Base-by-base conservation (phyloP, 2,113 vertebrate species). In the Grallaria varia region DNA sequence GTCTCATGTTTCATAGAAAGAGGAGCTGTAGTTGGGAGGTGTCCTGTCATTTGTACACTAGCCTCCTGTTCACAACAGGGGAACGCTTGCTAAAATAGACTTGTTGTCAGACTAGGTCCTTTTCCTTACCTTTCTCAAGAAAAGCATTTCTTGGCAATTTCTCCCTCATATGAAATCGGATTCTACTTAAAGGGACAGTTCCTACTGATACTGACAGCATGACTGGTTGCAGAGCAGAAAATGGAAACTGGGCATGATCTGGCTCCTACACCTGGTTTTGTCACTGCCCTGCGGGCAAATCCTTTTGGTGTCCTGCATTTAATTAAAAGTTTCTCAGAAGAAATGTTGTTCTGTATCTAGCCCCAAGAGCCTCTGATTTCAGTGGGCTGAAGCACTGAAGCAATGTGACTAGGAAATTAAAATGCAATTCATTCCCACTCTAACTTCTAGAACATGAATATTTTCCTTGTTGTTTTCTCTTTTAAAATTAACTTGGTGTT, bases 1-100 rank as follows among this genome's bases (percentile, higher is more conserved):
- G 73, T 86, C 78, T 96, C 75, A 25, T 35, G 14, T 96, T 96
- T 92, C 92, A 18, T 69, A 39, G 83, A 84, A 89, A 64, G 79
- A 92, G 63, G 71, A 96, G 72, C 82, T 92, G 39, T 59, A 56
- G 76, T 68, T 89, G 47, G 55, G 86, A 72, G 68, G 27, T 79
- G 49, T 64, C 56, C 68, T 81, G 56, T 83, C 79, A 75, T 71
- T 94, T 86, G 75, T 81, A 40, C 50, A 30, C 68, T 81, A 86
- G 17, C 44, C 12, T 92, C 22, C 59, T 58, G 18, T 56, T 90
- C 82, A 77, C 52, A 50, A 59, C 63, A 59, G 16, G 22, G 21
- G 68, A 84, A 72, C 58, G 31, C 35, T 85, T 85, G 59, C 84
- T 96, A 27, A 84, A 95, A 81, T 3, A 92, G 72, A 58, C 30